Percentiles rank a stretch among this genome's conserved stretches.
Conservation (phyloP, 2,888 invertebrate genomes). For the Drosophila fulvimacula region DNA sequence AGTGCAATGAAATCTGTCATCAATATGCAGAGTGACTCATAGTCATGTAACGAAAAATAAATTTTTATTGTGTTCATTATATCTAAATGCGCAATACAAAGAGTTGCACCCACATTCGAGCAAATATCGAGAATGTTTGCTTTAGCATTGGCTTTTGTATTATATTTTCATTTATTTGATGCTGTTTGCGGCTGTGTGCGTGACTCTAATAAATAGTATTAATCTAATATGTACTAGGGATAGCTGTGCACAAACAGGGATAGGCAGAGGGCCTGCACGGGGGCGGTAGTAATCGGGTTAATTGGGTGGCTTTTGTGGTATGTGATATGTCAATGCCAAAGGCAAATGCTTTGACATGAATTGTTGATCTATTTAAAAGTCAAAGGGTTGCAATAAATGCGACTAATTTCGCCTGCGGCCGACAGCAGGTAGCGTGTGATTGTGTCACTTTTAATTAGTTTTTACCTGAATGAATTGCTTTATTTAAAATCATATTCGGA, state of each 20-base stretch:
- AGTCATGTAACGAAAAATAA: neutral
- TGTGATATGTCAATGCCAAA: conserved; percentile 46
- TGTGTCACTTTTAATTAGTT: conserved; percentile 41
- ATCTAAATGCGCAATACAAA: conserved; percentile 39
- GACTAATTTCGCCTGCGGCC: conserved; percentile 27
- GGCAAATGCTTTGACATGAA: conserved; percentile 28
- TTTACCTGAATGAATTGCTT: conserved; percentile 29
- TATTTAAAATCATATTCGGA: conserved; percentile 2
- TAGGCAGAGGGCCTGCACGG: no score
- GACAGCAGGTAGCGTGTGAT: neutral
- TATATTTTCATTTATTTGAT: conserved; percentile 19
- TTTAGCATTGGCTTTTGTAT: neutral
- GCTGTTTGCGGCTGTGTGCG: neutral
- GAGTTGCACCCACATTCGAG: conserved; percentile 25
- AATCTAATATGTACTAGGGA: conserved; percentile 2
- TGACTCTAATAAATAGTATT: conserved; percentile 19
- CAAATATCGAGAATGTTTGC: conserved; percentile 18
- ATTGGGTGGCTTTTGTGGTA: conserved; percentile 5
- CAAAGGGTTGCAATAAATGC: conserved; percentile 33
- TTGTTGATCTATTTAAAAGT: conserved; percentile 28
- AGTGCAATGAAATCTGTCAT: no score
- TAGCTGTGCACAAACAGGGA: neutral
- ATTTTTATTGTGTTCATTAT: conserved; percentile 29
- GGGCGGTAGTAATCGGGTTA: neutral
- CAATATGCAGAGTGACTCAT: neutral